phyloP scores from a whole-genome alignment of 1,140 invertebrate genomes.

The Hyphantria cunea region DNA sequence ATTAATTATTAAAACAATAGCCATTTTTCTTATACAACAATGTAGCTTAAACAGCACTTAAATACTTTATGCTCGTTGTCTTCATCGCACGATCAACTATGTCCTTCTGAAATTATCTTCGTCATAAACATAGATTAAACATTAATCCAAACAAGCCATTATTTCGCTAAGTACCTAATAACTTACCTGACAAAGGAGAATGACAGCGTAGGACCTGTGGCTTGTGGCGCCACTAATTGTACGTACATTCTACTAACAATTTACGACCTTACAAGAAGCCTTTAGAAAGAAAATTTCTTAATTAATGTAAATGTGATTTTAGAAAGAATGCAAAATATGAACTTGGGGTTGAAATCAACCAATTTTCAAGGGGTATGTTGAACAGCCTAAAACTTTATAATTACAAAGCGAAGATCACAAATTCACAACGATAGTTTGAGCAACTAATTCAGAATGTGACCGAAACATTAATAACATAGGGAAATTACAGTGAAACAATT shows the following conservation, averaged over 20 bases:
- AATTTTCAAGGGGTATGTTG: neutral
- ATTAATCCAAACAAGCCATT: slow-evolving; percentile 29
- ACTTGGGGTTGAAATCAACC: neutral
- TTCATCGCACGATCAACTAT: slow-evolving; percentile 10
- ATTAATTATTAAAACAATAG: too few species aligned
- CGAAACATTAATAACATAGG: slow-evolving; percentile 5
- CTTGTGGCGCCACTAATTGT: slow-evolving; percentile 22
- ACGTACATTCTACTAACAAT: slow-evolving; percentile 19
- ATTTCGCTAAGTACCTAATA: slow-evolving; percentile 25
- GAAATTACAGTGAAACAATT: neutral
- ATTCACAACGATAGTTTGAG: slow-evolving; percentile 6
- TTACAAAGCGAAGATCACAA: slow-evolving; percentile 22
- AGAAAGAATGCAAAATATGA: neutral
- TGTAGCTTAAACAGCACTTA: slow-evolving; percentile 9
- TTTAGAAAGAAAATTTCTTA: neutral
- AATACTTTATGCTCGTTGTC: slow-evolving; percentile 7
- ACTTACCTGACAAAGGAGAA: slow-evolving; percentile 27
- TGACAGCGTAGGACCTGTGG: slow-evolving; percentile 17
- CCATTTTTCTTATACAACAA: neutral
- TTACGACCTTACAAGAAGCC: slow-evolving; percentile 15
- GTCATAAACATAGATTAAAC: slow-evolving; percentile 29
- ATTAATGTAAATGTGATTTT: neutral
- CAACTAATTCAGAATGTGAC: slow-evolving; percentile 1
- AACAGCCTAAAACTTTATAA: slow-evolving; percentile 20
- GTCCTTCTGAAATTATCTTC: slow-evolving; percentile 12